Percentiles rank a stretch among this genome's conserved stretches.
phyloP scores from a whole-genome alignment of 2,113 vertebrate genomes.

The Callipepla squamata region DNA sequence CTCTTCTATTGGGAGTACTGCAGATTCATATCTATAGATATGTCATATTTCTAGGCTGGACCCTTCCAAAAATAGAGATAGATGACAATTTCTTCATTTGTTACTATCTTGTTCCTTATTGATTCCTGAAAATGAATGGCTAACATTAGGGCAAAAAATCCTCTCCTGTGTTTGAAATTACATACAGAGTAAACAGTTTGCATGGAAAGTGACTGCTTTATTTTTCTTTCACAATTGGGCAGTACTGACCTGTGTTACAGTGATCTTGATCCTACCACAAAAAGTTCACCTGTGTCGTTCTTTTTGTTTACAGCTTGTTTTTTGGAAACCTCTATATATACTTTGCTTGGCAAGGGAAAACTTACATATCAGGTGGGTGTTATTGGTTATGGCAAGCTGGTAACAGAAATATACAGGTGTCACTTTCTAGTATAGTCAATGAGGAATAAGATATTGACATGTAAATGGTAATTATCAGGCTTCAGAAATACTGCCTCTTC shows the following conservation, averaged over 20 bases:
- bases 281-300: background rate
- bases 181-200: background rate
- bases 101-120: background rate
- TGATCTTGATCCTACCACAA: background rate
- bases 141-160: background rate
- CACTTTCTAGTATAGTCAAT: background rate
- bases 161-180: background rate
- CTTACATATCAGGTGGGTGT: constrained; percentile 88
- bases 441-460: background rate
- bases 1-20: background rate
- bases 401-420: background rate
- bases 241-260: rapidly evolving
- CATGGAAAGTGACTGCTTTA: background rate
- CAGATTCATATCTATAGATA: background rate
- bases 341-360: constrained; percentile 92
- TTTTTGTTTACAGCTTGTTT: constrained; percentile 84
- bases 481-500: background rate
- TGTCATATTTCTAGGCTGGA: background rate
- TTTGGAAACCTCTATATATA: constrained; percentile 98
- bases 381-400: background rate
- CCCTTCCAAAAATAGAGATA: background rate
- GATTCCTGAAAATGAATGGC: background rate
- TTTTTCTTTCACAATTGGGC: background rate
- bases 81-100: background rate
- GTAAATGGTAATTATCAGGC: background rate